These are phyloP conservation scores for Liposcelis brunnea DNA, from an alignment of 2,888 invertebrate species.

Conservation along the genomic window DNA sequence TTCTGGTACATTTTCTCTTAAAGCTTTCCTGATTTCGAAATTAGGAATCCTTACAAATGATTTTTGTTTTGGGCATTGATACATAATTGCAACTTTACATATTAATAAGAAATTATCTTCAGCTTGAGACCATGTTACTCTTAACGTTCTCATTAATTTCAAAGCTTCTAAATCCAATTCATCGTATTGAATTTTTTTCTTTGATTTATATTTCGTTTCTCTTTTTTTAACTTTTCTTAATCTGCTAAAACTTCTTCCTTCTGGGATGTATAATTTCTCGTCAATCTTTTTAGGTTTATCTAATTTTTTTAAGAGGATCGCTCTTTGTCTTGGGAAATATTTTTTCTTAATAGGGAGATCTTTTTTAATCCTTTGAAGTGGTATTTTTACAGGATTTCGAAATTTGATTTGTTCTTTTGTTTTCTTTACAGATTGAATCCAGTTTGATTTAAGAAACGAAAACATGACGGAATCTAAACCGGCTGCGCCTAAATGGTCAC, in stretches of 20 bases:
- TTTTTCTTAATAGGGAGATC: constrained; percentile 20
- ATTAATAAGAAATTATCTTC: constrained; percentile 54
- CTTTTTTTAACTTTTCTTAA: background rate
- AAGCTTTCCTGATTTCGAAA: background rate
- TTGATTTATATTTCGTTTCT: background rate
- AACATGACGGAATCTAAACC: constrained; percentile 55
- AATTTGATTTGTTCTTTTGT: constrained; percentile 11
- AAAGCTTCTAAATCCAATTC: constrained; percentile 45
- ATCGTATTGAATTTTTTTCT: constrained; percentile 31
- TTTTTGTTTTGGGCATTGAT: constrained; percentile 28
- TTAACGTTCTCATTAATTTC: constrained; percentile 37
- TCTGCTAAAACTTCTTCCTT: background rate
- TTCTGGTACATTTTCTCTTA: background rate
- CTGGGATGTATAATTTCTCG: too few species aligned
- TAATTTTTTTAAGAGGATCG: constrained; percentile 14
- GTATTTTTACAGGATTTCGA: constrained; percentile 11
- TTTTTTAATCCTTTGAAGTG: constrained; percentile 16
- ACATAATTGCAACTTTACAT: constrained; percentile 42
- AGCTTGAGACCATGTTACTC: constrained; percentile 42
- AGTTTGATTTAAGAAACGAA: constrained; percentile 39
- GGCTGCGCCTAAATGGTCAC: constrained; percentile 52
- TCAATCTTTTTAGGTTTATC: constrained; percentile 16
- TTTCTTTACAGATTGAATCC: constrained; percentile 27
- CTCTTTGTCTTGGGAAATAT: constrained; percentile 20
- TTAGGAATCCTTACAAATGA: constrained; percentile 14